Evolutionary conservation across 2,797 vertebrate genomes (phyloP).

Genomic region (Eulemur coronatus): DNA sequence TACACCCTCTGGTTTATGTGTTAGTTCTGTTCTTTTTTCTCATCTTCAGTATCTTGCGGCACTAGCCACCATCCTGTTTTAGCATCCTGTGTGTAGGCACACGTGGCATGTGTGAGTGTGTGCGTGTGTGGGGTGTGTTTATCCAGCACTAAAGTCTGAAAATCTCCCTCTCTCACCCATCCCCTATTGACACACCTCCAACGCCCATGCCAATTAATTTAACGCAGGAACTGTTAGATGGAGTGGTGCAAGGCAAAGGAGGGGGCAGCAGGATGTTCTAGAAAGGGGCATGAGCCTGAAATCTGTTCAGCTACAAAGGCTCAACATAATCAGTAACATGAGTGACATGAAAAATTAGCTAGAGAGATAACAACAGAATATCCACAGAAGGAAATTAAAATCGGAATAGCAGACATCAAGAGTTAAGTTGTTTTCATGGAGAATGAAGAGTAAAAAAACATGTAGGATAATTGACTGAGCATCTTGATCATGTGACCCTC

Average conservation of each 20-base stretch:
- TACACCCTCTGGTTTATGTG: background rate
- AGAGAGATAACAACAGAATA: slow-evolving; percentile 49
- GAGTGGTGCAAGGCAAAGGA: slow-evolving; percentile 26
- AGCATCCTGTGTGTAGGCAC: background rate
- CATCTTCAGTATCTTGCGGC: background rate
- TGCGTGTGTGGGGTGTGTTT: background rate
- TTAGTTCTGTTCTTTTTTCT: background rate
- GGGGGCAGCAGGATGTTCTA: background rate
- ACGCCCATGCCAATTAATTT: slow-evolving; percentile 50
- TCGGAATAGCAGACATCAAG: background rate
- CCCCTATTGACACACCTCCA: background rate
- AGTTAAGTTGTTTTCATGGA: slow-evolving; percentile 8
- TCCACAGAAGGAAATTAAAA: background rate
- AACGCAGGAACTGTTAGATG: slow-evolving; percentile 46
- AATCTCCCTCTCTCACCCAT: slow-evolving; percentile 3
- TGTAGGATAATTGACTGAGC: background rate
- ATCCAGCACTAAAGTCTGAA: background rate
- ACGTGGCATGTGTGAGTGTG: rapidly evolving
- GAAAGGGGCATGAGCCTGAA: slow-evolving; percentile 49
- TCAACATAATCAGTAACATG: slow-evolving; percentile 36
- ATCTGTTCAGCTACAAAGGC: slow-evolving; percentile 62
- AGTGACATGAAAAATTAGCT: slow-evolving; percentile 50
- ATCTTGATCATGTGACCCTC: background rate
- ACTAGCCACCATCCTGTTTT: background rate
- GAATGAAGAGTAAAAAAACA: background rate